Evolutionary conservation across 2,113 vertebrate genomes (phyloP), one percentile per base, ranked within the genome.

Genomic region (Pterocles burchelli): DNA sequence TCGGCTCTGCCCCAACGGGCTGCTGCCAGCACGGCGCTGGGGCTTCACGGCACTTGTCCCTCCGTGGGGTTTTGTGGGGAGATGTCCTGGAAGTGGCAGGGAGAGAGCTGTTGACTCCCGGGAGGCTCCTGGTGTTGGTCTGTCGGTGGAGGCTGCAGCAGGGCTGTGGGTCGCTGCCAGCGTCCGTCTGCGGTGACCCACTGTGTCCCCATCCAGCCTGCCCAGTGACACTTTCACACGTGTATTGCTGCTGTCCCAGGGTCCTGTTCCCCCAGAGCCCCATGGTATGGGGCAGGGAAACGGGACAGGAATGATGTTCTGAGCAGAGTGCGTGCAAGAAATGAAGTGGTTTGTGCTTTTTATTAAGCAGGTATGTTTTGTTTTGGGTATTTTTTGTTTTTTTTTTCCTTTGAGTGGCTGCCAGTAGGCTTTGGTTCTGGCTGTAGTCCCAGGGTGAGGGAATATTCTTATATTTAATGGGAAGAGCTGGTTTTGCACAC

Each of bases 181-280:
- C 1, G 6, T 55, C 34, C 3, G 3, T 14, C 46, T 65, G 45
- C 20, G 11, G 2, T 4, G 0, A 48, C 19, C 57, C 45, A 6
- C 10, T 1, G 31, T 1, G 11, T 92, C 52, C 49, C 63, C 77
- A 77, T 21, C 70, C 58, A 19, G 78, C 36, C 67, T 95, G 78
- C 28, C 82, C 84, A 45, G 80, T 68, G 90, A 81, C 61, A 43
- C 45, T 80, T 66, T 79, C 67, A 55, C 61, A 43, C 21, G 4
- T 2, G 17, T 71, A 6, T 43, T 92, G 93, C 95, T 97, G 92
- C 93, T 96, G 68, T 92, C 65, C 57, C 65, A 36, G 55, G n/a
- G 58, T 65, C 83, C 73, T 45, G 36, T 41, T 61, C 49, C 57
- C 76, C 43, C 3, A 3, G 17, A 80, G 55, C 67, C 63, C 55